Evolutionary conservation across 2,113 vertebrate species (phyloP).

Genomic region (Oncorhynchus nerka): DNA sequence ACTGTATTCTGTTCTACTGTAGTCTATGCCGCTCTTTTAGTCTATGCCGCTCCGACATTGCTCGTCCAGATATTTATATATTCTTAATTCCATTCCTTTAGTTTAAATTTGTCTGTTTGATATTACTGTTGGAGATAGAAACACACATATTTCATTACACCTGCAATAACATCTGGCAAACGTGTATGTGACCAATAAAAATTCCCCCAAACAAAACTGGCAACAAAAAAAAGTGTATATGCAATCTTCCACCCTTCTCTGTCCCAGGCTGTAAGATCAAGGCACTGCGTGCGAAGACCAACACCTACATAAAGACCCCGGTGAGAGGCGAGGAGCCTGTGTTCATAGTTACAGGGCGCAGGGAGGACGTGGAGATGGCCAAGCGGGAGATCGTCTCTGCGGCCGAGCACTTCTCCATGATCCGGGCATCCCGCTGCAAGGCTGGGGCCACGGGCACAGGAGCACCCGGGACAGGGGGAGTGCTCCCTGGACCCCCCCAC

Average conservation of each 20-base stretch:
- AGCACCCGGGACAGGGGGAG: constrained; percentile 58
- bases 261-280: constrained; percentile 95
- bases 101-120: too few species aligned
- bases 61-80: too few species aligned
- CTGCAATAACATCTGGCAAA: too few species aligned
- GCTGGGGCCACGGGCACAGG: constrained; percentile 42
- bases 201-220: too few species aligned
- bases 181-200: too few species aligned
- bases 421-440: constrained; percentile 90
- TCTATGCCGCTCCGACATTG: too few species aligned
- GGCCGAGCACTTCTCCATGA: constrained; percentile 95
- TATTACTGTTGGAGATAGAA: too few species aligned
- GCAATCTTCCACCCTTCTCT: background rate
- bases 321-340: constrained; percentile 92
- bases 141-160: too few species aligned
- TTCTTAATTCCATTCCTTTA: too few species aligned
- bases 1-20: too few species aligned
- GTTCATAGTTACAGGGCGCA: constrained; percentile 93
- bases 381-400: constrained; percentile 94
- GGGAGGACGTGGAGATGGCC: constrained; percentile 97
- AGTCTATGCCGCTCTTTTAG: too few species aligned
- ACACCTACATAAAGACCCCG: constrained; percentile 97
- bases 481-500: constrained; percentile 85
- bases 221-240: too few species aligned
- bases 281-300: constrained; percentile 93